These are phyloP conservation scores for Danio albolineatus DNA, from an alignment of 2,797 vertebrate genomes.

Conservation along the genomic window DNA sequence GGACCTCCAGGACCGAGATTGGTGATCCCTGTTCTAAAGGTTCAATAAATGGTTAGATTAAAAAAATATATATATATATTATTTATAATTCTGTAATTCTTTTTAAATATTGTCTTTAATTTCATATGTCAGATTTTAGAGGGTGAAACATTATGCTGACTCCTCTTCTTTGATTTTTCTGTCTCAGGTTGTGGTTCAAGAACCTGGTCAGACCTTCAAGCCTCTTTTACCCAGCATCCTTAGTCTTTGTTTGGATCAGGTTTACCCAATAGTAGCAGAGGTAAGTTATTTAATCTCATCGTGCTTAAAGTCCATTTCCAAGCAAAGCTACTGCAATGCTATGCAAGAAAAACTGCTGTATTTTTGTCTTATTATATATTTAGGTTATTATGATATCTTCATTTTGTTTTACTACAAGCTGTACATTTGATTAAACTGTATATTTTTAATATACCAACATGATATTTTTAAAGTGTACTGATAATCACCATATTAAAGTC, in stretches of 20 bases:
- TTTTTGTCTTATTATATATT: no score
- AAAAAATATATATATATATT: no score
- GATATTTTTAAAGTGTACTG: not conserved
- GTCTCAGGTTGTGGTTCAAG: conserved; percentile 94
- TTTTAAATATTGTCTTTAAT: no score
- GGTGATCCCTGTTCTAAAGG: no score
- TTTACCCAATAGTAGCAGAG: conserved; percentile 96
- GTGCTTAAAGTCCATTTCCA: not conserved
- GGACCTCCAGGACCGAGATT: no score
- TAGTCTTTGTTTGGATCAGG: conserved; percentile 96
- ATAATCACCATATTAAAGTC: not conserved
- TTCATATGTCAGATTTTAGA: not conserved
- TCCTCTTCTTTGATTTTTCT: not conserved
- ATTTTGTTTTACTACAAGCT: no score
- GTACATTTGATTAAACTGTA: no score
- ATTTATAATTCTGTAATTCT: no score
- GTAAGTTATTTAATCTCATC: conserved; percentile 69
- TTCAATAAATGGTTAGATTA: no score
- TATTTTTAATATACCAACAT: not conserved
- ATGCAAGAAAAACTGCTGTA: no score
- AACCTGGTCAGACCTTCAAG: conserved; percentile 96
- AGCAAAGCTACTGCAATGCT: no score
- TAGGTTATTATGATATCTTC: no score
- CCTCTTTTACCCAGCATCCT: conserved; percentile 96
- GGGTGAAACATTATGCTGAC: not conserved